Base-by-base conservation (phyloP, 2,888 invertebrate genomes). In the Melikaiella ostensackeni region DNA sequence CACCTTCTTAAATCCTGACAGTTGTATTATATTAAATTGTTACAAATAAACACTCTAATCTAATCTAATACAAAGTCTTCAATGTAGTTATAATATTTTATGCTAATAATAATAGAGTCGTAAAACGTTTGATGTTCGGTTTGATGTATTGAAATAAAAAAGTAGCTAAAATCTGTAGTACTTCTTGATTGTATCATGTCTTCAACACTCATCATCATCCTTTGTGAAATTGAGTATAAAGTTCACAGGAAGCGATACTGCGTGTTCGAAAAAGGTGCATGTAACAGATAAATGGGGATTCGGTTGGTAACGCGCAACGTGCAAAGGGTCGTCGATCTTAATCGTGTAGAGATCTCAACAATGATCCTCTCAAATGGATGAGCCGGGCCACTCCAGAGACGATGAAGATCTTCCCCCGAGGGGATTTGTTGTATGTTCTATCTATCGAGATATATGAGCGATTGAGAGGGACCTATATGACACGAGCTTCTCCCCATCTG, bases 311-410 rank as follows among this genome's bases (percentile, higher is more conserved):
- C 46, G 66, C 66, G 46, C 42, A 38, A 66, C 66, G 66, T 77
- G 84, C 83, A 84, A 85, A 84, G 86, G 86, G 84, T 85, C 85
- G 84, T 82, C 82, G 89, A 89, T 89, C 86, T 87, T 89, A 89
- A 89, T 89, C 89, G 85, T 82, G 77, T 76, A 79, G 81, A 81
- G 84, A 84, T 86, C 84, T 82, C 86, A 81, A 88, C 89, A 89
- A 89, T 88, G 88, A 89, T 87, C 88, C 87, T 88, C 87, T 88
- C 85, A 86, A 90, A 88, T 84, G 88, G 89, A 89, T 87, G 88
- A 89, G 84, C 86, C 84, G 78, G 78, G 84, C 78, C 86, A 87
- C 87, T 87, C 86, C 84, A 88, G 79, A 84, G 24, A 74, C 77
- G 76, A 77, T 77, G 77, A 75, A 59, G 75, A 79, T 79, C 78